Conservation (phyloP, 2,888 invertebrate species). For the Monopis laevigella region DNA sequence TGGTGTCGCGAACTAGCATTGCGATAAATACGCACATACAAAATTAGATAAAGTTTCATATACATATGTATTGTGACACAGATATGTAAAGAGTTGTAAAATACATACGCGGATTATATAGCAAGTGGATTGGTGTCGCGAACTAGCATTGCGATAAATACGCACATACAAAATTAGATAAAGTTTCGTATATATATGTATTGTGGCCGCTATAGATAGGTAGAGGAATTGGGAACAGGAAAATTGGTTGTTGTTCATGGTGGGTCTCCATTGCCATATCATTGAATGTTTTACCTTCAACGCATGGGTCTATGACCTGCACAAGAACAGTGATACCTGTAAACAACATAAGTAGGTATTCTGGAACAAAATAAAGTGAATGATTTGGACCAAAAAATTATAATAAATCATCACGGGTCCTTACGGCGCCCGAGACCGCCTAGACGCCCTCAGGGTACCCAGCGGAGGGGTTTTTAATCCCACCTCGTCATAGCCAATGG, state of each 20-base stretch:
- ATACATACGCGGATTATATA: slow-evolving; percentile 61
- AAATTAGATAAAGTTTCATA: slow-evolving; percentile 1
- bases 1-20: slow-evolving; percentile 40
- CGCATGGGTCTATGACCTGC: background rate
- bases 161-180: slow-evolving; percentile 5
- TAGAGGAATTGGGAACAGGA: background rate
- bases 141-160: slow-evolving; percentile 23
- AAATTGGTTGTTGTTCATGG: no score
- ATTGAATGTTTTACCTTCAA: no score
- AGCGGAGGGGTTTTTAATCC: no score
- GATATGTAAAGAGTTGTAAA: slow-evolving; percentile 60
- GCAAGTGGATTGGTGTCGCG: slow-evolving; percentile 61
- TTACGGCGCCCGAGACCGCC: no score
- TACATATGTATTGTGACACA: slow-evolving; percentile 43
- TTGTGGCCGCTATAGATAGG: slow-evolving; percentile 39
- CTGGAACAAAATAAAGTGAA: no score
- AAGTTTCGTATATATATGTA: background rate
- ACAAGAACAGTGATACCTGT: no score
- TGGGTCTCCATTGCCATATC: no score
- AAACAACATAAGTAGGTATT: no score
- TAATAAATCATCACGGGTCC: no score
- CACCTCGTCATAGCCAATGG: no score
- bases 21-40: slow-evolving; percentile 1
- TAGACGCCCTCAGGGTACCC: no score
- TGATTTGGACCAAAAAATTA: no score